Conservation (phyloP, 1,140 invertebrate genomes). For the Drosophila lacteicornis region DNA sequence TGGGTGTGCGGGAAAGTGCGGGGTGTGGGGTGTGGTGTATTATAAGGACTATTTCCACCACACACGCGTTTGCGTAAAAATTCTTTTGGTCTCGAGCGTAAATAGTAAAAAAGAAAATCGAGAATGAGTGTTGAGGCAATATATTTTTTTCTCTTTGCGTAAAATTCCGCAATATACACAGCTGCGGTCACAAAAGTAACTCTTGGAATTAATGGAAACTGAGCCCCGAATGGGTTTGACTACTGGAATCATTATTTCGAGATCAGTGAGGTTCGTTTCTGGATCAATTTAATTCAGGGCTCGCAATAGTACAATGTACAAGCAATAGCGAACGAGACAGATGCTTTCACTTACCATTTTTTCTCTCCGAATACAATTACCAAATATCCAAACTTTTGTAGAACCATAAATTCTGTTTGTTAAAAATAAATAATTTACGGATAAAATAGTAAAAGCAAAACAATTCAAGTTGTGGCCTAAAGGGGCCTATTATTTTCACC, state of each 20-base stretch:
- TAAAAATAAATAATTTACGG: no score
- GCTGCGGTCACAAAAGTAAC: not conserved
- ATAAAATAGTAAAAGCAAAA: not conserved
- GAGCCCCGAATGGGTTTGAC: no score
- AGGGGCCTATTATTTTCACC: not conserved
- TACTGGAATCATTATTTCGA: not conserved
- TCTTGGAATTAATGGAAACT: not conserved
- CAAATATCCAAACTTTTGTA: no score
- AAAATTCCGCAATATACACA: not conserved
- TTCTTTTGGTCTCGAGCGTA: constrained; percentile 47
- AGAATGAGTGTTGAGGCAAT: constrained; percentile 36
- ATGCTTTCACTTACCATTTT: no score
- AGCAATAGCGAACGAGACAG: no score
- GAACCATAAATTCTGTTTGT: no score
- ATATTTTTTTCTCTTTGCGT: constrained; percentile 4
- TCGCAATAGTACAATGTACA: no score
- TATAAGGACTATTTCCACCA: constrained; percentile 22
- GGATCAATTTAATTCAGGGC: no score
- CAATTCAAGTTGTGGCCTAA: not conserved
- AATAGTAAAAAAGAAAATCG: constrained; percentile 47
- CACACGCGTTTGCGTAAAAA: constrained; percentile 58
- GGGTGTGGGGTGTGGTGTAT: not conserved
- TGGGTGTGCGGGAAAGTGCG: constrained; percentile 15
- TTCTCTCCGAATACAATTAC: no score
- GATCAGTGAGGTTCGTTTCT: not conserved